Conservation (phyloP, 2,113 vertebrate genomes). For the Alethe diademata region DNA sequence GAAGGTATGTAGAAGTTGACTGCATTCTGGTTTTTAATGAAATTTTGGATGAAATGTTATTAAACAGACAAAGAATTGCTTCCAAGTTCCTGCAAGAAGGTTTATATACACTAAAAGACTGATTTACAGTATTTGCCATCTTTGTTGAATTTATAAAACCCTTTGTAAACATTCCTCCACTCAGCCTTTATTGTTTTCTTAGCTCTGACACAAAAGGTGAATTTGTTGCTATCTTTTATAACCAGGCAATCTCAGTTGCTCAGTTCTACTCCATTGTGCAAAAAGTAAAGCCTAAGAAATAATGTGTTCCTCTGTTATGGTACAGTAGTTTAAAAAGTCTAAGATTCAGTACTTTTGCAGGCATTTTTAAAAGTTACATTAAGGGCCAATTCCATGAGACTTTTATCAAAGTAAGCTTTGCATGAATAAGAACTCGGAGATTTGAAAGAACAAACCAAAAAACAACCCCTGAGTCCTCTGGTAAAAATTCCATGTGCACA, state of each 20-base stretch:
- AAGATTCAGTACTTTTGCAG: not conserved
- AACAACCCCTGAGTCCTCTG: not conserved
- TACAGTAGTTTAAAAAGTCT: not conserved
- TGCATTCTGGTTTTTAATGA: conserved; percentile 14
- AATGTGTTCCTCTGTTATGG: not conserved
- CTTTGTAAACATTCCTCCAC: not conserved
- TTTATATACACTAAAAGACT: not conserved
- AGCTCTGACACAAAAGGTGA: conserved; percentile 13
- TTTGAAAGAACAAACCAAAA: not conserved
- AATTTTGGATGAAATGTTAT: not conserved
- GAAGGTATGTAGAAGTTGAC: not conserved
- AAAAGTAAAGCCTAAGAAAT: conserved; percentile 22
- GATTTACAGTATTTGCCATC: not conserved
- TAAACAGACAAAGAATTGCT: not conserved
- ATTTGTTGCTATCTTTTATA: not conserved
- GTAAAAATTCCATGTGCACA: not conserved
- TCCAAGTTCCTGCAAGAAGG: not conserved
- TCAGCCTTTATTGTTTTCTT: conserved; percentile 9
- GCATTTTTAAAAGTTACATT: not conserved
- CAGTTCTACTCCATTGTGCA: not conserved
- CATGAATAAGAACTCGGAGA: not conserved
- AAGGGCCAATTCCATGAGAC: not conserved
- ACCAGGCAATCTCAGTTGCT: not conserved
- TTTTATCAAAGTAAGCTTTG: conserved; percentile 2
- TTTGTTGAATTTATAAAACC: conserved; percentile 26